These are phyloP conservation scores for Orthonevra nobilis DNA, from an alignment of 2,888 invertebrate species.

Conservation along the genomic window DNA sequence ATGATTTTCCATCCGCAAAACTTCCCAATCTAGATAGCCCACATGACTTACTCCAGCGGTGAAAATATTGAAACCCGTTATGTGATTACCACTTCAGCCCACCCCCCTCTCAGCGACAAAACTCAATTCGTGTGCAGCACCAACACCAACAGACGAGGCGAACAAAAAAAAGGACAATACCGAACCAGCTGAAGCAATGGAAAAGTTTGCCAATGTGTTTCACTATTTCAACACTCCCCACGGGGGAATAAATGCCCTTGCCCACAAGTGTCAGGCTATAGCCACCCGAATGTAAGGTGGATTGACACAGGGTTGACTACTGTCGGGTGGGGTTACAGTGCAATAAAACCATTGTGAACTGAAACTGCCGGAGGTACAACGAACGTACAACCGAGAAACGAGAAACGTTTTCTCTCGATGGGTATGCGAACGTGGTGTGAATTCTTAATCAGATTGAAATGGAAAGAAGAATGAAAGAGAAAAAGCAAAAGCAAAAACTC, in stretches of 20 bases:
- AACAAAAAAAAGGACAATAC: constrained; percentile 58
- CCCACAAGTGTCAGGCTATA: background rate
- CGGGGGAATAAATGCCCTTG: constrained; percentile 7
- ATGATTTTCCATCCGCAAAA: constrained; percentile 69
- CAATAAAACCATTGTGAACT: constrained; percentile 65
- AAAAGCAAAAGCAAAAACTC: constrained; percentile 14
- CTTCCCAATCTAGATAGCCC: constrained; percentile 68
- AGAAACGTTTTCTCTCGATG: constrained; percentile 9
- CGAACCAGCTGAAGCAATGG: constrained; percentile 32
- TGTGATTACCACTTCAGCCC: constrained; percentile 61
- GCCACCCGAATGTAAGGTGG: constrained; percentile 55
- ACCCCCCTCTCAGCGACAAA: constrained; percentile 35
- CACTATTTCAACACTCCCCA: constrained; percentile 67
- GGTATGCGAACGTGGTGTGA: constrained; percentile 61
- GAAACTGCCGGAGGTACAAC: constrained; percentile 55
- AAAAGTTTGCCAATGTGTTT: constrained; percentile 64
- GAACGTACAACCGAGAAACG: constrained; percentile 21
- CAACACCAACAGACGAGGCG: constrained; percentile 37
- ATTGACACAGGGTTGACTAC: constrained; percentile 46
- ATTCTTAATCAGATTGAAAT: constrained; percentile 67
- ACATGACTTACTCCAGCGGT: constrained; percentile 70
- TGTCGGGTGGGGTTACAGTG: constrained; percentile 48
- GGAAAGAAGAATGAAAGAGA: constrained; percentile 13
- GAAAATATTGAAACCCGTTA: constrained; percentile 70
- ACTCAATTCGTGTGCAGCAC: constrained; percentile 57